A percentile compares a stretch with the other conserved stretches of the same genome.
Conservation (phyloP, 2,797 vertebrate species). For the Poeciliopsis infans region DNA sequence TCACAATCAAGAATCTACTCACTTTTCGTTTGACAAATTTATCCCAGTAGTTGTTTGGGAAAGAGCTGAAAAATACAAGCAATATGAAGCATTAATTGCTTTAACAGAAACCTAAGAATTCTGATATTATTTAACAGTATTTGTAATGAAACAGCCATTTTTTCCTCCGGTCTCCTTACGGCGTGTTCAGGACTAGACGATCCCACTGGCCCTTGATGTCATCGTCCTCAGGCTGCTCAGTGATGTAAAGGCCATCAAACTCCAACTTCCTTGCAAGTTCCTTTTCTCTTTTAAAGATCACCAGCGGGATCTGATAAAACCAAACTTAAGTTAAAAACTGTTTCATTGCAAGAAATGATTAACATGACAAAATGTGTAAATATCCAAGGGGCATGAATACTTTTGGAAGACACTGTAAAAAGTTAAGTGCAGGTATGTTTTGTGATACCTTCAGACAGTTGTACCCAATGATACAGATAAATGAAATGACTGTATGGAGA, state of each 20-base stretch:
- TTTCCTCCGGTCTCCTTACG: constrained; percentile 74
- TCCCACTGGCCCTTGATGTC: constrained; percentile 97
- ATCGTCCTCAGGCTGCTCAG: constrained; percentile 93
- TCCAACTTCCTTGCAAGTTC: constrained; percentile 94
- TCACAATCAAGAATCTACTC: constrained; percentile 38
- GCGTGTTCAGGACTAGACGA: constrained; percentile 91
- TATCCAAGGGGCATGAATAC: not conserved
- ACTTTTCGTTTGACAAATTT: constrained; percentile 98
- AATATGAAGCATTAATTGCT: not conserved
- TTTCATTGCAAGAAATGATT: not conserved
- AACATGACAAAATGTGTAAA: not conserved
- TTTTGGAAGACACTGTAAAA: not conserved
- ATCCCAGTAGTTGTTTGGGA: constrained; percentile 97
- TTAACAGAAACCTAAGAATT: not conserved
- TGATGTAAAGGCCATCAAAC: constrained; percentile 94
- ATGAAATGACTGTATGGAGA: constrained; percentile 90
- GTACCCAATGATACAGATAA: constrained; percentile 96
- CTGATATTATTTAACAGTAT: constrained; percentile 3
- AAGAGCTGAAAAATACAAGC: constrained; percentile 81
- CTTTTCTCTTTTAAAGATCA: constrained; percentile 95
- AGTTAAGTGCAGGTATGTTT: not conserved
- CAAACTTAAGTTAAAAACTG: not conserved
- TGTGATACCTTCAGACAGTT: constrained; percentile 91
- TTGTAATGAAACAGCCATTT: not conserved
- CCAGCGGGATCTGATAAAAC: constrained; percentile 86